Percentiles rank a stretch among this genome's conserved stretches.
Evolutionary conservation across 2,888 invertebrate genomes (phyloP).

Genomic region (Limnephilus lunatus): DNA sequence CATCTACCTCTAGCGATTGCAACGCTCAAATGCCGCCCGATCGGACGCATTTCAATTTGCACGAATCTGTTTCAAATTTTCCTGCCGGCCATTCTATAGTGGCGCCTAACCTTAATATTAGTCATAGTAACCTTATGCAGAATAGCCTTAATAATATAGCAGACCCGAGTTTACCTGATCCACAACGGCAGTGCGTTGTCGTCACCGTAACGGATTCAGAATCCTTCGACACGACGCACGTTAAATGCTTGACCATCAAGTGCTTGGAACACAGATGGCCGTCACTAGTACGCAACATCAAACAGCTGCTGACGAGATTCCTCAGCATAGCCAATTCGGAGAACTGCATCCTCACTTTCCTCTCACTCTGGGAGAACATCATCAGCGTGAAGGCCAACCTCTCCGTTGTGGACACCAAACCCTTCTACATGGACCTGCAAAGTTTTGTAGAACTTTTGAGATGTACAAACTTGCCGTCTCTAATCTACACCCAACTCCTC

Average conservation of each 20-base stretch:
- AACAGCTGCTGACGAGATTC: constrained; percentile 78
- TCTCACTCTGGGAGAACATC: constrained; percentile 92
- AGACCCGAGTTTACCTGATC: constrained; percentile 70
- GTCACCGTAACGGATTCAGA: constrained; percentile 86
- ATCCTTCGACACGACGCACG: constrained; percentile 89
- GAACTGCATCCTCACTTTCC: constrained; percentile 87
- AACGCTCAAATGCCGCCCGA: not conserved
- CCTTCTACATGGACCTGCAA: constrained; percentile 91
- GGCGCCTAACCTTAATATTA: constrained; percentile 17
- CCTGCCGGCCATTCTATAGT: constrained; percentile 69
- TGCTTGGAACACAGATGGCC: constrained; percentile 92
- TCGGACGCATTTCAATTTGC: constrained; percentile 70
- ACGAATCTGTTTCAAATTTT: constrained; percentile 67
- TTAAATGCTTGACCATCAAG: constrained; percentile 91
- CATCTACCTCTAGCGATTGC: constrained; percentile 69
- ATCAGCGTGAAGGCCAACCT: constrained; percentile 94
- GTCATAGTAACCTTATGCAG: constrained; percentile 3
- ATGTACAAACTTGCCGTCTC: constrained; percentile 84
- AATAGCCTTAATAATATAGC: constrained; percentile 3
- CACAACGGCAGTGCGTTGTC: constrained; percentile 74
- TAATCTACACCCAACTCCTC: constrained; percentile 90
- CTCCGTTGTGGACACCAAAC: constrained; percentile 91
- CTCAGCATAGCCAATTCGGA: constrained; percentile 80
- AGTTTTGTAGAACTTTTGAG: constrained; percentile 85
- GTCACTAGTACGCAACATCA: constrained; percentile 85